phyloP scores from a whole-genome alignment of 2,888 invertebrate species.

The Lomographa bimaculata region DNA sequence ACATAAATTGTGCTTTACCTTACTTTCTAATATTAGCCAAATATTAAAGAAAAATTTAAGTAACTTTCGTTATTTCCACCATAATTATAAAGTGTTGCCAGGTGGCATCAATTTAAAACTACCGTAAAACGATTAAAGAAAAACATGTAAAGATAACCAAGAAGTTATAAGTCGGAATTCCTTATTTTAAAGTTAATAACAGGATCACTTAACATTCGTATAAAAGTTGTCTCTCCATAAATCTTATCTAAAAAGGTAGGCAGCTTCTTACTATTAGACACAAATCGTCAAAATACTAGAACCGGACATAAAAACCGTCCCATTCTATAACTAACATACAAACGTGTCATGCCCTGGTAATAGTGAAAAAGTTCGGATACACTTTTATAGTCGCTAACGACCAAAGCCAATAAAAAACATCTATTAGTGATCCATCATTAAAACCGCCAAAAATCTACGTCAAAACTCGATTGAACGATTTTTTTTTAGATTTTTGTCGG shows the following conservation, averaged over 20 bases:
- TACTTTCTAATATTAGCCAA: constrained; percentile 78
- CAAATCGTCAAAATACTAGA: constrained; percentile 32
- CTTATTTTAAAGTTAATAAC: constrained; percentile 79
- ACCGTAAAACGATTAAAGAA: constrained; percentile 42
- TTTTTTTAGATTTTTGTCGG: too few species aligned
- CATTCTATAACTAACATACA: constrained; percentile 57
- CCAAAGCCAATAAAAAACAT: constrained; percentile 6
- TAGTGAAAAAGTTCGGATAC: constrained; percentile 72
- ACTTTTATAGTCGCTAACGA: constrained; percentile 56
- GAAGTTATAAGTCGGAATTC: constrained; percentile 77
- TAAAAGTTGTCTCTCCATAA: constrained; percentile 82
- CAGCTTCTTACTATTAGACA: constrained; percentile 58
- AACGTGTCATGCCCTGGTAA: constrained; percentile 60
- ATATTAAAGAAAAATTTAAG: constrained; percentile 54
- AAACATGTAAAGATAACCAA: constrained; percentile 48
- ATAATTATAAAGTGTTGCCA: constrained; percentile 52
- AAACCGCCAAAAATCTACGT: constrained; percentile 4
- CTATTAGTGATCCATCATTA: constrained; percentile 18
- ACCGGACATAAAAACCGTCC: constrained; percentile 62
- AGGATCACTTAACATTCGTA: constrained; percentile 81
- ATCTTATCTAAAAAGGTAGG: constrained; percentile 80
- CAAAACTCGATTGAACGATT: too few species aligned
- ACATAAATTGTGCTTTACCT: constrained; percentile 77
- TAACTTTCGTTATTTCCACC: constrained; percentile 43
- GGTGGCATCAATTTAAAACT: constrained; percentile 38